phyloP scores from a whole-genome alignment of 2,113 vertebrate species.

The Scatophagus argus region DNA sequence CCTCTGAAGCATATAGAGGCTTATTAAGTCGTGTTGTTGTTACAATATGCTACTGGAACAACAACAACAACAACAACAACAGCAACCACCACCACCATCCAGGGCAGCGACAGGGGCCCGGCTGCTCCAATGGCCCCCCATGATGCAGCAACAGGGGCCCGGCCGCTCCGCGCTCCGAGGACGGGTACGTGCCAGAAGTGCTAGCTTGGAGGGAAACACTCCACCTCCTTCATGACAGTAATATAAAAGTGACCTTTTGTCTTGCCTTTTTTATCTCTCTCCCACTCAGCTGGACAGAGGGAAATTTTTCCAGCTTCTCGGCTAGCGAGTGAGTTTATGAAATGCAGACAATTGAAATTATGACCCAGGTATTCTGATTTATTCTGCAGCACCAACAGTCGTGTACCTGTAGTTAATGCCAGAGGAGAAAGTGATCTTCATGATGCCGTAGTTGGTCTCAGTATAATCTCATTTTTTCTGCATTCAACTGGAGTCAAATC shows the following conservation, averaged over 20 bases:
- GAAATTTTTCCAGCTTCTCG: not conserved
- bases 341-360: slow-evolving; percentile 51
- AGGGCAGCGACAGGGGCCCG: no score
- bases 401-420: not conserved
- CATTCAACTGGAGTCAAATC: not conserved
- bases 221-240: not conserved
- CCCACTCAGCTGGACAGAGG: not conserved
- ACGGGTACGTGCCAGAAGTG: no score
- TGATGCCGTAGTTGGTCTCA: not conserved
- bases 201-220: no score
- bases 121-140: no score
- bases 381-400: slow-evolving; percentile 28
- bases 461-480: not conserved
- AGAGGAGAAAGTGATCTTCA: not conserved
- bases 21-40: no score
- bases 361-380: slow-evolving; percentile 35
- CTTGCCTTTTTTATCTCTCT: not conserved
- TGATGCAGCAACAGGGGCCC: no score
- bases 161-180: no score
- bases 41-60: no score
- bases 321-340: slow-evolving; percentile 3
- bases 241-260: slow-evolving; percentile 52
- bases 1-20: no score
- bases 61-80: no score
- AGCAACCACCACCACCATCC: no score